Base-by-base conservation (phyloP, 2,113 vertebrate genomes). In the Neofelis nebulosa region DNA sequence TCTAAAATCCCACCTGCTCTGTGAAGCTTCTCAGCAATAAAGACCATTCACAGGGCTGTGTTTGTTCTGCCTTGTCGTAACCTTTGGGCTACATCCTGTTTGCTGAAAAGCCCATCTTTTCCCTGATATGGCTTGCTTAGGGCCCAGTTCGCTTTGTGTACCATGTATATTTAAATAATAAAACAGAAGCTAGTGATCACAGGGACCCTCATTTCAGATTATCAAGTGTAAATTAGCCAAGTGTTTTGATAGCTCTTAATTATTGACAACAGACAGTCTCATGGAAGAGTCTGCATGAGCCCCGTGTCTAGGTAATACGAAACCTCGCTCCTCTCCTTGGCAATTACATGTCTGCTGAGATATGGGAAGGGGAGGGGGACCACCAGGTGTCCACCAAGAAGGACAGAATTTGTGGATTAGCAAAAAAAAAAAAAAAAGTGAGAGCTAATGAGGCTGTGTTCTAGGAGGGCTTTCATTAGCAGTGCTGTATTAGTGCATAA, bases 211-310 rank as follows among this genome's bases (percentile, higher is more conserved):
- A 94, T 94, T 96, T 91, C 81, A 91, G 90, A 97, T 98, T 95
- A 96, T 82, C 95, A 97, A 95, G 94, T 96, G 89, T 95, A 95
- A 97, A 98, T 97, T 87, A 97, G 92, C 86, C 95, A 97, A 86
- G 90, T 93, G 88, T 94, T 97, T 97, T 96, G 88, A 95, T 97
- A 98, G 91, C 69, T 97, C 92, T 97, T 98, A 98, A 97, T 97
- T 97, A 97, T 82, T 95, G 80, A 96, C 96, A 97, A 92, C 88
- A 95, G 97, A 91, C 73, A 92, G 88, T 89, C 83, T 94, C 84
- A 25, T 80, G 68, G 96, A 96, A 94, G 89, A 81, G 93, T 65
- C 52, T 68, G 45, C 69, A 23, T 27, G 82, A 95, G 84, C 84
- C 85, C 73, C 19, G 82, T 1, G 16, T 78, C 55, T 91, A 95